phyloP scores from a whole-genome alignment of 2,888 invertebrate species.

The Lamproptera curius region DNA sequence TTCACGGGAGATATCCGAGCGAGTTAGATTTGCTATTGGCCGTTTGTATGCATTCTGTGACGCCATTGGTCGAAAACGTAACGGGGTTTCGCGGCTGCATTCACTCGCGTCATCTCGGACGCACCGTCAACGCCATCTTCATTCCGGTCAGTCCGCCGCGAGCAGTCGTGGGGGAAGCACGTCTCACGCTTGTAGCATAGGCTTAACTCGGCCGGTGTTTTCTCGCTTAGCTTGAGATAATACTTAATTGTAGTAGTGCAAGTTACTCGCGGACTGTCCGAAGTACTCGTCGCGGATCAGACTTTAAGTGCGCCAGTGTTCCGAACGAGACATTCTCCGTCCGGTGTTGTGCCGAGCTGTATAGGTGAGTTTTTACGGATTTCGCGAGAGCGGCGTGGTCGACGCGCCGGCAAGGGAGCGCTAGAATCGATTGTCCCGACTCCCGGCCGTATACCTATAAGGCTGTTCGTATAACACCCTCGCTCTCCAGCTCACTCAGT shows the following conservation, averaged over 20 bases:
- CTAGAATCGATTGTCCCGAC: conserved; percentile 63
- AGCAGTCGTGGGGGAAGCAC: conserved; percentile 53
- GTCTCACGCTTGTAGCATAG: conserved; percentile 39
- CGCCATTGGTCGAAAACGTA: conserved; percentile 47
- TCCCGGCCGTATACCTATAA: conserved; percentile 28
- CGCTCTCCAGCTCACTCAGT: conserved; percentile 41
- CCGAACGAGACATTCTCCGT: conserved; percentile 68
- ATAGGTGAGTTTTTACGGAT: conserved; percentile 63
- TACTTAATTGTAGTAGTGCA: conserved; percentile 46
- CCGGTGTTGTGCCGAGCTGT: conserved; percentile 63
- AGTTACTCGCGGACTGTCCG: conserved; percentile 61
- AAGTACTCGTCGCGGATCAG: conserved; percentile 36
- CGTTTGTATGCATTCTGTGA: conserved; percentile 22
- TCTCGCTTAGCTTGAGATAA: conserved; percentile 20
- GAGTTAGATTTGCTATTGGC: conserved; percentile 42
- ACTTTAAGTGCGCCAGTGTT: conserved; percentile 62
- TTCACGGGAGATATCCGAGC: conserved; percentile 49
- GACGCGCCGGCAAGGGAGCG: conserved; percentile 51
- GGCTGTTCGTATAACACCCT: conserved; percentile 43
- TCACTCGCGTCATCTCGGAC: conserved; percentile 54
- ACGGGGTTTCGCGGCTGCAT: conserved; percentile 51
- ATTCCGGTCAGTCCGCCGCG: conserved; percentile 68
- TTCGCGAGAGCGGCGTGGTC: conserved; percentile 32
- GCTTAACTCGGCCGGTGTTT: conserved; percentile 43
- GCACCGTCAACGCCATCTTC: conserved; percentile 61